Evolutionary conservation across 2,888 invertebrate species (phyloP), one percentile per base, ranked within the genome.

Genomic region (Theretra japonica): DNA sequence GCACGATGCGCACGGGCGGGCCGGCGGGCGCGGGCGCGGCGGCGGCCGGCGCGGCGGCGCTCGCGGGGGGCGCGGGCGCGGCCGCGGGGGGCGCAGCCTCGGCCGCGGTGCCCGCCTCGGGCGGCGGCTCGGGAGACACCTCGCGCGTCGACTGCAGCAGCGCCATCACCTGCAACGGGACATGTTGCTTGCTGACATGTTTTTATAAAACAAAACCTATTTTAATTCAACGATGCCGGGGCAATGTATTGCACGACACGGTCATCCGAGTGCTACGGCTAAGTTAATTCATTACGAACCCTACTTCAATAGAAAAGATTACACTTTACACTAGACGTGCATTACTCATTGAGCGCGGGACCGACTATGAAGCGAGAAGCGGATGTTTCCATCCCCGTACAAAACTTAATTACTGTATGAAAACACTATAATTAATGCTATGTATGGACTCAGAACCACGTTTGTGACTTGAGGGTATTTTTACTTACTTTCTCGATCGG

Each of bases 61-160:
- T 53, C 75, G 75, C 73, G 78, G 83, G 30, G 83, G 86, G 75
- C 75, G 69, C 48, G 28, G 73, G 79, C 68, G 74, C 81, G 81
- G 69, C 83, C 59, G 70, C 68, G 70, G 72, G 72, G 58, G 74
- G 81, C 72, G 75, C 76, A 57, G 75, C 70, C 69, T 74, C 74
- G 48, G 71, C 33, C 69, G 73, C 75, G 48, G 74, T 78, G 77
- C 82, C 68, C 28, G 73, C 60, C 17, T 70, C 82, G 78, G 91
- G 83, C 84, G 84, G 85, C 70, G 90, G 89, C 80, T 89, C 91
- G 30, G 92, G 93, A 17, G 91, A 85, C 81, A 88, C 88, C 84
- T 91, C 93, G 76, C 93, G 91, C 76, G 93, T 94, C 70, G 94
- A 92, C 83, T 93, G 95, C 85, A 96, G 93, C 72, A 96, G 86